Evolutionary conservation across 2,797 vertebrate species (phyloP), one percentile per base, ranked within the genome.

Genomic region (Molossus alvarezi): DNA sequence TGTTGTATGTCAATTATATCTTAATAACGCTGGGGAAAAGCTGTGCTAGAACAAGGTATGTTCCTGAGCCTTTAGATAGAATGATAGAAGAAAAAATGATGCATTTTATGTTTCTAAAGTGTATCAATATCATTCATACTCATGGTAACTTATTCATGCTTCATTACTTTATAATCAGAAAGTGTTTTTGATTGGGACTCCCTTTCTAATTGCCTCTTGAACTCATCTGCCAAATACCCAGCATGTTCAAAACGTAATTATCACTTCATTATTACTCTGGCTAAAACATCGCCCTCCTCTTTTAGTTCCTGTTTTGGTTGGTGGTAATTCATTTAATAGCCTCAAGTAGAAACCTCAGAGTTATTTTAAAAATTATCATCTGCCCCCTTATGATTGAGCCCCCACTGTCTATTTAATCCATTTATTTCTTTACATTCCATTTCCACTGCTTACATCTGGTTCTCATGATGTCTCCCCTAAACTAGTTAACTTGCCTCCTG

Each of bases 201-300:
- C 29, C 25, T 92, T 86, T 83, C 37, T 13, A 85, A 55, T 75
- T 91, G 48, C 27, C 37, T 83, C 51, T 64, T 90, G 76, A 87
- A 33, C 25, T 65, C 17, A 37, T 91, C 45, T 83, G 53, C 64
- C 55, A 87, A 92, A 95, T 45, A 55, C 7, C 10, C 73, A 41
- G 14, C 13, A 67, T 67, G 12, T 90, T 86, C 33, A 33, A 77
- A 90, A 69, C 12, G 29, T 86, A 72, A 82, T 65, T 84, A 71
- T 82, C 71, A 86, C n/a, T 79, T 91, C 55, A 57, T 81, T 72
- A 65, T 71, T 25, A 51, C 15, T 53, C n/a, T 55, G 69, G 62
- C 65, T 75, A 45, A 85, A 58, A 72, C 10, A 76, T 51, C 33
- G 51, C 20, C 64, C 37, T 73, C 11, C 41, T 57, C 17, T 85